phyloP scores from a whole-genome alignment of 1,140 invertebrate species.

The Papilio polytes region DNA sequence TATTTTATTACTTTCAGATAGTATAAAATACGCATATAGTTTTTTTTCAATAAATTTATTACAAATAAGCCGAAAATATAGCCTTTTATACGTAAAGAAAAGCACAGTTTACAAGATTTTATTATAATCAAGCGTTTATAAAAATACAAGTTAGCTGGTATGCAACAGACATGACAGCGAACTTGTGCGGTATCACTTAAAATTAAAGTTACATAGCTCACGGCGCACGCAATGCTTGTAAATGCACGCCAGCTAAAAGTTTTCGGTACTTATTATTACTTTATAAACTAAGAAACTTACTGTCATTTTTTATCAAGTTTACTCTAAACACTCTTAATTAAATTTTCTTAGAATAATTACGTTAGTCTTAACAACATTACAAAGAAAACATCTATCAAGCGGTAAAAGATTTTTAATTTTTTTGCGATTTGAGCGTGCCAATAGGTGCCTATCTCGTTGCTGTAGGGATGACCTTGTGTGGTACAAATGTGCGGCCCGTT shows the following conservation, averaged over 20 bases:
- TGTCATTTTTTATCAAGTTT: background rate
- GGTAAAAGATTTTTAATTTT: slow-evolving; percentile 35
- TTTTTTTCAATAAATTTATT: background rate
- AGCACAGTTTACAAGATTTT: no score
- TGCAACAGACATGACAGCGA: background rate
- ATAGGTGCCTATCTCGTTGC: background rate
- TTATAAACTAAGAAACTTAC: no score
- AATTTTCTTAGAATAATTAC: background rate
- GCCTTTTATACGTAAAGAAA: no score
- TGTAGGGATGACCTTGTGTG: slow-evolving; percentile 54
- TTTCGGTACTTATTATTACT: background rate
- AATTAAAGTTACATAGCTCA: background rate
- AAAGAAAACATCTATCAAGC: background rate
- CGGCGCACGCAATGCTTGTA: background rate
- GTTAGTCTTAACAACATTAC: background rate
- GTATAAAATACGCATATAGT: background rate
- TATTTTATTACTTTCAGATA: background rate
- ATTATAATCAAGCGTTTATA: no score
- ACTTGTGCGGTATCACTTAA: background rate
- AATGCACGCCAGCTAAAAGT: background rate
- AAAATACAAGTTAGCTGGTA: background rate
- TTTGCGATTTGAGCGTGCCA: slow-evolving; percentile 29
- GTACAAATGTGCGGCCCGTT: slow-evolving; percentile 57
- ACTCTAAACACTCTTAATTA: background rate
- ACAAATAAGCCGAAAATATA: no score